Evolutionary conservation across 2,113 vertebrate species (phyloP).

Genomic region (Hippocampus abdominalis): DNA sequence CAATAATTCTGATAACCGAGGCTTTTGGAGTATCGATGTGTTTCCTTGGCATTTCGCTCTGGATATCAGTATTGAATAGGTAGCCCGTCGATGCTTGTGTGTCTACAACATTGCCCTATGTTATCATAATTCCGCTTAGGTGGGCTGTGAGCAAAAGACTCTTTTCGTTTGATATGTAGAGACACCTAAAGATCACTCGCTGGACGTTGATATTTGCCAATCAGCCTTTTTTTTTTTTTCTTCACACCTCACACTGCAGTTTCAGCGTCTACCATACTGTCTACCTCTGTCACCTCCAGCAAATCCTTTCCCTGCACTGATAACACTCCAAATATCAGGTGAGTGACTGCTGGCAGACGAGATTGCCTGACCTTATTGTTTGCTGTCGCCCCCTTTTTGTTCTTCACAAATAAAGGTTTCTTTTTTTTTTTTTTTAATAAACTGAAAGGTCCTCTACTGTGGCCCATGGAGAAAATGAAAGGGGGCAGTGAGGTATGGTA

Average conservation of each 20-base stretch:
- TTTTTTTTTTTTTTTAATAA: constrained; percentile 98
- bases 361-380: constrained; percentile 99
- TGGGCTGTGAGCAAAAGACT: constrained; percentile 45
- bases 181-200: constrained; percentile 73
- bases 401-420: constrained; percentile 99
- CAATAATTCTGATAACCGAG: constrained; percentile 21
- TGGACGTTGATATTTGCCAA: constrained; percentile 76
- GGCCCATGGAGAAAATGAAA: constrained; percentile 98
- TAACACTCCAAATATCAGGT: constrained; percentile 99
- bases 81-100: background rate
- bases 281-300: constrained; percentile 67
- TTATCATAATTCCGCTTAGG: constrained; percentile 47
- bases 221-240: constrained; percentile 44
- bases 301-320: constrained; percentile 81
- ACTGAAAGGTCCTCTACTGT: constrained; percentile 96
- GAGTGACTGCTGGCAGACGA: constrained; percentile 97
- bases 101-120: constrained; percentile 23
- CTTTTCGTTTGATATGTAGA: constrained; percentile 73
- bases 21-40: background rate
- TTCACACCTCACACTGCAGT: constrained; percentile 53
- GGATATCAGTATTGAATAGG: background rate
- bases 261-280: constrained; percentile 30
- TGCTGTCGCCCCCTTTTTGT: constrained; percentile 93
- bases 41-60: background rate
- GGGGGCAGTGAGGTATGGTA: constrained; percentile 99